These are phyloP conservation scores for Holotrichia oblita DNA, from an alignment of 1,140 invertebrate species.

Conservation along the genomic window DNA sequence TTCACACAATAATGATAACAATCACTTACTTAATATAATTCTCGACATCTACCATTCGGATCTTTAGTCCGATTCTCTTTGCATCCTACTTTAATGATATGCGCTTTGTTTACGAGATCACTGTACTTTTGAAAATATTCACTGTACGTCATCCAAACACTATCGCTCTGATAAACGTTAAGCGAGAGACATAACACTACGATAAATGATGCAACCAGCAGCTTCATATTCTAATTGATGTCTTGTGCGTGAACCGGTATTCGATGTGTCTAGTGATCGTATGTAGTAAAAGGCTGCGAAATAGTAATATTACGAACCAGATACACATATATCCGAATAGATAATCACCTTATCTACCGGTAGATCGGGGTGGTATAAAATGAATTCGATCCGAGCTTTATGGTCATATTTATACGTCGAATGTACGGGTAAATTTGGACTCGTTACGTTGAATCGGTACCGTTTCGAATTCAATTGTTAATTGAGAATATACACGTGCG, in stretches of 20 bases:
- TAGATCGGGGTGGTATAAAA: conserved; percentile 12
- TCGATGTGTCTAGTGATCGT: not conserved
- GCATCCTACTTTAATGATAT: conserved; percentile 20
- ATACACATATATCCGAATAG: not conserved
- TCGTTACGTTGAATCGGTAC: no score
- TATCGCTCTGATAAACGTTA: not conserved
- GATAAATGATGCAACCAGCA: not conserved
- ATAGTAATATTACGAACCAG: not conserved
- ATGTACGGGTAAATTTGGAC: no score
- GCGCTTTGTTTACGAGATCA: conserved; percentile 19
- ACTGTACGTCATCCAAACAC: conserved; percentile 1
- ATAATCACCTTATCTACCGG: not conserved
- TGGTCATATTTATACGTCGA: not conserved
- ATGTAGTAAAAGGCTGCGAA: not conserved
- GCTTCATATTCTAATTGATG: conserved; percentile 21
- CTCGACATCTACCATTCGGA: conserved; percentile 19
- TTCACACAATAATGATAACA: not conserved
- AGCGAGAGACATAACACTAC: not conserved
- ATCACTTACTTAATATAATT: conserved; percentile 23
- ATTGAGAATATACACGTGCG: not conserved
- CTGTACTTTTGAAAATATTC: conserved; percentile 8
- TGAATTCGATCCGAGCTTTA: not conserved
- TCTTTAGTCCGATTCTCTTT: not conserved
- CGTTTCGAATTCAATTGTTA: no score
- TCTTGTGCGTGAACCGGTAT: not conserved